Base-by-base conservation (phyloP, 2,888 invertebrate genomes). In the Sinopyrophorus schimmeli region DNA sequence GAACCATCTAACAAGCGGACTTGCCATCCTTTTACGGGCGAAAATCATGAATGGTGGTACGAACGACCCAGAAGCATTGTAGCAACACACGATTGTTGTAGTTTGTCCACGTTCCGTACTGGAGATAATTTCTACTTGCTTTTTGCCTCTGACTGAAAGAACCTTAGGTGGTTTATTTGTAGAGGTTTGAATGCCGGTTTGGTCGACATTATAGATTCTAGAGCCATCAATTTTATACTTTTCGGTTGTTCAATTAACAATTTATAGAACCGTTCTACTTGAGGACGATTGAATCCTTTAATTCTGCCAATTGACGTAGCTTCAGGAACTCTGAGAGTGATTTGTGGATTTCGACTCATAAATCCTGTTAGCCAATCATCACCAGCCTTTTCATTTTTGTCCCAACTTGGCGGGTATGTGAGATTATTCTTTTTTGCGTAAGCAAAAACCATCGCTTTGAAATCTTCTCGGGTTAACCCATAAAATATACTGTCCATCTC, bases 91-190 rank as follows among this genome's bases (percentile, higher is more conserved):
- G 23, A 61, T 49, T 3, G 64, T 64, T 6, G 61, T 63, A 39
- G 60, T 34, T 56, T 55, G 5, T 60, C 32, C 60, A 24, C 52
- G 64, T 63, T 44, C 52, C 49, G 51, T 58, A 60, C 12, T 35
- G 10, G 57, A 53, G 14, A 65, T 61, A 11, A 60, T 53, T 12
- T 62, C 62, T 7, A 66, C 61, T 50, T 63, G 60, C 42, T 59
- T 63, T 51, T 64, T 66, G 26, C 50, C 55, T 24, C 18, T 40
- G 9, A 31, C 21, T 5, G 51, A 26, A 55, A 55, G 70, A 71
- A 74, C 74, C 74, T 77, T 76, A 74, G 40, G 47, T 3, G 47
- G 47, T 17, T 14, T 47, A 28, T 23, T 46, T 20, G 47, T 28
- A n/a, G 31, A 31, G 11, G 31, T 48, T 15, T 12, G 16, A 12